phyloP scores from a whole-genome alignment of 30 jellyfish, hydroid and myxozoan species.

The Phacellophora camtschatica region DNA sequence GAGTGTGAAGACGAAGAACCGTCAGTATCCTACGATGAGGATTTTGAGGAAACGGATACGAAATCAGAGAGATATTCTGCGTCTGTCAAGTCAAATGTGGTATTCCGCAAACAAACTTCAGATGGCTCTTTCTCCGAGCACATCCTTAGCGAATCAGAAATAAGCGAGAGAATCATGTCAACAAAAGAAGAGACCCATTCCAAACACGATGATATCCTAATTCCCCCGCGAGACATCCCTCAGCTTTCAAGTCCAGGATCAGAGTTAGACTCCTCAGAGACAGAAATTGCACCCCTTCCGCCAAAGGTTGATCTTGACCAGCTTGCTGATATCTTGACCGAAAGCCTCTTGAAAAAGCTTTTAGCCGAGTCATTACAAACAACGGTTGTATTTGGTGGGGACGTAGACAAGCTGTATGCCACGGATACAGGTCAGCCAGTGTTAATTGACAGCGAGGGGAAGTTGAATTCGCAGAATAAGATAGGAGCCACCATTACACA shows the following conservation, averaged over 20 bases:
- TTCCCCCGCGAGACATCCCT: not conserved
- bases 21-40: slow-evolving; percentile 21
- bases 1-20: slow-evolving; percentile 15
- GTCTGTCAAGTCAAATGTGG: not conserved
- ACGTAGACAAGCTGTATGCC: not conserved
- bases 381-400: not conserved
- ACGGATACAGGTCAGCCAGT: not conserved
- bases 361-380: slow-evolving; percentile 55
- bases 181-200: slow-evolving; percentile 3
- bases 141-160: not conserved
- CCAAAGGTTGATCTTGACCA: slow-evolving; percentile 56
- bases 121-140: not conserved
- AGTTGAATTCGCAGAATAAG: not conserved
- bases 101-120: not conserved
- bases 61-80: not conserved
- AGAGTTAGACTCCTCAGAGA: slow-evolving; percentile 57
- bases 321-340: slow-evolving; percentile 83
- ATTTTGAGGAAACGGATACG: slow-evolving; percentile 23
- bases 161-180: not conserved
- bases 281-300: slow-evolving; percentile 56
- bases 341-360: slow-evolving; percentile 58
- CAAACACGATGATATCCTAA: not conserved
- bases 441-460: not conserved
- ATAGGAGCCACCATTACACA: not conserved
- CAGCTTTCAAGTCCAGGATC: slow-evolving; percentile 31